These are phyloP conservation scores for Grallaria varia DNA, from an alignment of 2,113 vertebrate species.

Conservation along the genomic window DNA sequence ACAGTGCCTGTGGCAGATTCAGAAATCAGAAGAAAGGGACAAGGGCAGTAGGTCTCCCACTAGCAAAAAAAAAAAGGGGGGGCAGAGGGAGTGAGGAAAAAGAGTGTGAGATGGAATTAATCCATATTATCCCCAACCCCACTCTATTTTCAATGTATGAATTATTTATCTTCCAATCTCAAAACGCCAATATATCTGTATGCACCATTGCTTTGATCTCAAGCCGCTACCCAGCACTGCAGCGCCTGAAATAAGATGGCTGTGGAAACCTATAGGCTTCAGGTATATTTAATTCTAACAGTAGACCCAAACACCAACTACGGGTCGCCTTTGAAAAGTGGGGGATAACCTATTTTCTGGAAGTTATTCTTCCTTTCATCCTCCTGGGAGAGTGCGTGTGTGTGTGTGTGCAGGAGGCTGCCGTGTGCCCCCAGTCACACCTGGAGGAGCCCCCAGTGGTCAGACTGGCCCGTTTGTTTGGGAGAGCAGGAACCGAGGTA, in stretches of 20 bases:
- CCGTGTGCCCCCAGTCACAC: neutral
- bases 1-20: constrained; percentile 69
- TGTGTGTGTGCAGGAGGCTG: neutral
- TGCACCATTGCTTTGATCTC: constrained; percentile 46
- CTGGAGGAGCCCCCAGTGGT: neutral
- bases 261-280: neutral
- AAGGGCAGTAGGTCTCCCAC: constrained; percentile 47
- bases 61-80: neutral
- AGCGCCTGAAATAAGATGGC: neutral
- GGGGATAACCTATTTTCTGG: neutral
- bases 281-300: neutral
- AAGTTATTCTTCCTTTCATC: neutral
- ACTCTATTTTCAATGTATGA: constrained; percentile 40
- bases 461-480: neutral
- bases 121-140: constrained; percentile 39
- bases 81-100: neutral
- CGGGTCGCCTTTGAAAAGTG: neutral
- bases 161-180: constrained; percentile 66
- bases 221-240: neutral
- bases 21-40: constrained; percentile 62
- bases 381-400: neutral
- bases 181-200: constrained; percentile 26
- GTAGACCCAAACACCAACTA: neutral
- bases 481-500: neutral
- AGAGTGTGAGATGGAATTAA: constrained; percentile 36